Base-by-base conservation (phyloP, 2,888 invertebrate species). In the Nycteola revayana region DNA sequence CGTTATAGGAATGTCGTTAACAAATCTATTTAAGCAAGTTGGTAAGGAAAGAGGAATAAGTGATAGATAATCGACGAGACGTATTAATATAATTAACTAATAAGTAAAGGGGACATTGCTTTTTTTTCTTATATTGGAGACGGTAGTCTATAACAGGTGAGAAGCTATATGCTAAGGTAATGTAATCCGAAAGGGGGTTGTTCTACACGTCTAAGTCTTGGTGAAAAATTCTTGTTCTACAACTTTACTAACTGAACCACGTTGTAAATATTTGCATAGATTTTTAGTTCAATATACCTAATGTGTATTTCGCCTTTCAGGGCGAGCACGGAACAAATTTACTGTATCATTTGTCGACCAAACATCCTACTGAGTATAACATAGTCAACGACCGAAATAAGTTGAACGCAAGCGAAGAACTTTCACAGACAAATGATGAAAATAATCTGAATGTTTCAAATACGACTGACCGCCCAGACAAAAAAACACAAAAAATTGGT, bases 291-390 rank as follows among this genome's bases (percentile, higher is more conserved):
- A 25, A 25, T 25, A 25, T 25, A 25, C 7, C 9, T 25, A 9
- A 25, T 11, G 25, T 25, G 10, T 25, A 11, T 25, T 25, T 25
- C 7, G 11, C 3, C n/a, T 28, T 20, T 21, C 28, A 28, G 28
- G 28, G 28, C 21, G 21, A 28, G 9, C 28, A 28, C 20, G 28
- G 28, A 9, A 28, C 28, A 9, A 28, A 21, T 28, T 20, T 28
- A 10, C 7, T 28, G 8, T 20, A 28, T 20, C 17, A 18, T 28
- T 10, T 25, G 6, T 25, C 25, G 10, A 9, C 25, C 6, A 10
- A 25, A 25, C 25, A 25, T 9, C 10, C 10, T 6, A 7, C 9
- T 10, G 25, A 28, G 20, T 28, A 10, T 18, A 28, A 21, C 10
- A 28, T 28, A 21, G 28, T 28, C 10, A 28, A 10, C n/a, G 10